These are phyloP conservation scores for Adela reaumurella DNA, from an alignment of 2,888 invertebrate genomes.

Conservation along the genomic window DNA sequence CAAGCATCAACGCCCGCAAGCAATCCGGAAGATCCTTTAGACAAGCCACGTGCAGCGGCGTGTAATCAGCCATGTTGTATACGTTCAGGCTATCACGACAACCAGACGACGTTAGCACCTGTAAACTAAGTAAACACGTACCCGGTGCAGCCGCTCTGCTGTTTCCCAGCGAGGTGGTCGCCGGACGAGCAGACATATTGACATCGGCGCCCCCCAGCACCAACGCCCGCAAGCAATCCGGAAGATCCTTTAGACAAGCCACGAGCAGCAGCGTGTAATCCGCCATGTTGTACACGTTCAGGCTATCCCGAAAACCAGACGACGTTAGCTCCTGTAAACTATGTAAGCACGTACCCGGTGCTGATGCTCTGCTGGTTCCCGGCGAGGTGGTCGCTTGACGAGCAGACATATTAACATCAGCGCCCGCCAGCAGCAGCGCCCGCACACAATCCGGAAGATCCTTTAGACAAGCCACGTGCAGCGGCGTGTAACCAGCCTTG, in stretches of 20 bases:
- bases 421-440: constrained; percentile 77
- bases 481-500: constrained; percentile 75
- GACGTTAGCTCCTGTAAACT: too few relatives aligned
- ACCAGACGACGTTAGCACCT: too few relatives aligned
- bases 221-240: constrained; percentile 83
- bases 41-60: constrained; percentile 83
- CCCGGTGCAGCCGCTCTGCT: background rate
- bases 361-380: constrained; percentile 9
- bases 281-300: constrained; percentile 72
- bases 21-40: constrained; percentile 82
- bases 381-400: constrained; percentile 30
- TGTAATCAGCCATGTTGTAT: constrained; percentile 75
- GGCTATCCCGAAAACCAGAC: too few relatives aligned
- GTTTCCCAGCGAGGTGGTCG: too few relatives aligned
- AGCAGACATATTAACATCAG: constrained; percentile 77
- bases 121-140: too few relatives aligned
- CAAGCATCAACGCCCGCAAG: constrained; percentile 76
- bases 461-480: constrained; percentile 79
- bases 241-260: constrained; percentile 78
- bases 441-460: constrained; percentile 87
- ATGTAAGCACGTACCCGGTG: background rate
- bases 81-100: constrained; percentile 65
- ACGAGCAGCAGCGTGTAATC: constrained; percentile 84
- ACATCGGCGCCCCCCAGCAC: constrained; percentile 84
- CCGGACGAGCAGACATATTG: constrained; percentile 69